Percentiles rank a stretch among this genome's conserved stretches.
These are phyloP conservation scores for Drosophila atripex DNA, from an alignment of 2,888 invertebrate genomes.

Conservation along the genomic window DNA sequence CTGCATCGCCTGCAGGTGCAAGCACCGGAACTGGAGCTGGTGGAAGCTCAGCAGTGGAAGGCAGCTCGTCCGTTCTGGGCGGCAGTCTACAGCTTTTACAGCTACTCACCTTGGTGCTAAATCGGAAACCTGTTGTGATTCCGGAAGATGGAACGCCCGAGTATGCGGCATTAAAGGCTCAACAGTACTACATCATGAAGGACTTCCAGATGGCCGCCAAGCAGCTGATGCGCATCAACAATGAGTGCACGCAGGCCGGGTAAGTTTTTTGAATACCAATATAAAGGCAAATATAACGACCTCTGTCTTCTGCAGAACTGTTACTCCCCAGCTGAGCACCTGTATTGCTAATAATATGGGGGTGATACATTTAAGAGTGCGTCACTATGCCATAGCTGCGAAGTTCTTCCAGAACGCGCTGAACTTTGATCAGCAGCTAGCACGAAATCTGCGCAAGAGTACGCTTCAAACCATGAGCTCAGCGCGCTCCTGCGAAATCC, in stretches of 20 bases:
- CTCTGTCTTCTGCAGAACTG: constrained; percentile 60
- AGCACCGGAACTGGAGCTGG: background rate
- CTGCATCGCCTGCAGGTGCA: constrained; percentile 12
- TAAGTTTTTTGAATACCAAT: constrained; percentile 47
- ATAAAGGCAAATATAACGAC: background rate
- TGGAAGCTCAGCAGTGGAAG: constrained; percentile 6
- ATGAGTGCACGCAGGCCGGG: constrained; percentile 68
- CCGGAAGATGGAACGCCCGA: constrained; percentile 82
- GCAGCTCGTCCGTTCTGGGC: constrained; percentile 28
- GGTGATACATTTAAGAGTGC: constrained; percentile 83
- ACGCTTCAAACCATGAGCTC: constrained; percentile 81
- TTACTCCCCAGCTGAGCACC: constrained; percentile 80
- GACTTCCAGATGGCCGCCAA: constrained; percentile 84
- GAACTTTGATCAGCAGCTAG: constrained; percentile 81
- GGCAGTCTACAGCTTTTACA: constrained; percentile 78
- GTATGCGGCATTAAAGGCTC: constrained; percentile 82
- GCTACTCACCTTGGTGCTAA: constrained; percentile 80
- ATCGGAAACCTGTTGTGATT: constrained; percentile 78
- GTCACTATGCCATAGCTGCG: constrained; percentile 83
- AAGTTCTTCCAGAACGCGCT: constrained; percentile 84
- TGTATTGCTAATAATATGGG: constrained; percentile 84
- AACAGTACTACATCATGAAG: constrained; percentile 84
- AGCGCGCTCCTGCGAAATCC: constrained; percentile 82
- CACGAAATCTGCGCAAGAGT: constrained; percentile 68
- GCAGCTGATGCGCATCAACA: constrained; percentile 81